phyloP scores from a whole-genome alignment of 2,113 vertebrate species.

The Haemorhous mexicanus region DNA sequence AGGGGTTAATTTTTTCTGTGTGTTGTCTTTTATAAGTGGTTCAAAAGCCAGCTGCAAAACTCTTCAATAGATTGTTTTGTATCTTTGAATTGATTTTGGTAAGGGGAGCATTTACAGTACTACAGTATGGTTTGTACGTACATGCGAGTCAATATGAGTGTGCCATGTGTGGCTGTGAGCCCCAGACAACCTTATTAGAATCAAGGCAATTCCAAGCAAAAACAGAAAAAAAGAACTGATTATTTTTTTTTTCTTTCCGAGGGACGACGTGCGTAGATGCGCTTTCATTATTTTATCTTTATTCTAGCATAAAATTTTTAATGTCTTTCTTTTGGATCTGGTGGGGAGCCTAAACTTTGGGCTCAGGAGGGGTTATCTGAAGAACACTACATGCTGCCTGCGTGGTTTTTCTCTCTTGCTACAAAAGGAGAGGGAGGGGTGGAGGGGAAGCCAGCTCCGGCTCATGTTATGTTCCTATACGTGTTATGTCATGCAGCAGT shows the following conservation, averaged over 20 bases:
- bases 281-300: constrained; percentile 30
- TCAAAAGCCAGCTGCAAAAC: constrained; percentile 82
- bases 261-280: background rate
- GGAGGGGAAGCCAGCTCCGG: constrained; percentile 16
- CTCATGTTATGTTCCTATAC: constrained; percentile 20
- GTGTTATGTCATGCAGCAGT: constrained; percentile 69
- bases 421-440: constrained; percentile 30
- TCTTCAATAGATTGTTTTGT: constrained; percentile 79
- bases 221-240: background rate
- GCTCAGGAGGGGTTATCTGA: background rate
- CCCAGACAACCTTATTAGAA: constrained; percentile 13
- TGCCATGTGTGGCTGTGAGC: background rate
- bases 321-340: background rate
- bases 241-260: background rate
- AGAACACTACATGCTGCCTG: background rate
- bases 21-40: constrained; percentile 81
- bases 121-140: constrained; percentile 15
- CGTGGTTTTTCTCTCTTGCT: constrained; percentile 9
- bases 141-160: constrained; percentile 32
- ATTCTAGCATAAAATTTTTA: constrained; percentile 23
- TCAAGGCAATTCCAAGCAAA: background rate
- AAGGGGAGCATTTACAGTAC: constrained; percentile 70
- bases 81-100: constrained; percentile 78
- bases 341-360: background rate
- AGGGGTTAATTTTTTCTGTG: constrained; percentile 81